Evolutionary conservation across 2,113 vertebrate genomes (phyloP).

Genomic region (Catagonus wagneri): DNA sequence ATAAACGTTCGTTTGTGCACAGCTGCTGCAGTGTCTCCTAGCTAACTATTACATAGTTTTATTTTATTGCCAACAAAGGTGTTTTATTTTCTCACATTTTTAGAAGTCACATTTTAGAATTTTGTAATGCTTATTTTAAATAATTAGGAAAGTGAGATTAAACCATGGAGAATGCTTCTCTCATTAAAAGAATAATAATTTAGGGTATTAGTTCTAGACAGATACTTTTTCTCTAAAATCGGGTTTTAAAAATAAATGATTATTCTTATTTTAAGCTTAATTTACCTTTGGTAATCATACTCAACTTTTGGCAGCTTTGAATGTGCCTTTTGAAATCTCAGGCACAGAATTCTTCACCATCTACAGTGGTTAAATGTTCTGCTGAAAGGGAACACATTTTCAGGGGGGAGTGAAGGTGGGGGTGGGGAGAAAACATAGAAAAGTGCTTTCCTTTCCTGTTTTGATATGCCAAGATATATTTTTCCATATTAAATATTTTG

Average conservation of each 20-base stretch:
- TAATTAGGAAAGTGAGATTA: not conserved
- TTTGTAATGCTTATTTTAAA: constrained; percentile 17
- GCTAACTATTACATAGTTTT: not conserved
- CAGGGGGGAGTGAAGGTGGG: constrained; percentile 35
- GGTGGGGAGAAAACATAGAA: constrained; percentile 72
- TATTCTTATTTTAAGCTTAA: not conserved
- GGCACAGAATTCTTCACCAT: constrained; percentile 69
- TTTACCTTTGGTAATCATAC: constrained; percentile 69
- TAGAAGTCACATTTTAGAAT: not conserved
- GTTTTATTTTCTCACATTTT: not conserved
- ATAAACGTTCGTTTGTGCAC: constrained; percentile 21
- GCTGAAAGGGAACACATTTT: constrained; percentile 70
- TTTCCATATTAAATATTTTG: constrained; percentile 87
- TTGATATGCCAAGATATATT: constrained; percentile 75
- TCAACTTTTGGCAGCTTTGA: constrained; percentile 77
- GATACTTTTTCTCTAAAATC: not conserved
- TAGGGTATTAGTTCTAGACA: not conserved
- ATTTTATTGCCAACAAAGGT: constrained; percentile 26
- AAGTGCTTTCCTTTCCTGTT: constrained; percentile 80
- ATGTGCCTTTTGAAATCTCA: constrained; percentile 76
- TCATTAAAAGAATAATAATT: not conserved
- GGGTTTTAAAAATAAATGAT: constrained; percentile 45
- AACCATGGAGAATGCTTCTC: not conserved
- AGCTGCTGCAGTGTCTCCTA: not conserved
- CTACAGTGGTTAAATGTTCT: constrained; percentile 72